These are phyloP conservation scores for Radopholus similis DNA, from an alignment of 1,140 invertebrate species.

Conservation along the genomic window DNA sequence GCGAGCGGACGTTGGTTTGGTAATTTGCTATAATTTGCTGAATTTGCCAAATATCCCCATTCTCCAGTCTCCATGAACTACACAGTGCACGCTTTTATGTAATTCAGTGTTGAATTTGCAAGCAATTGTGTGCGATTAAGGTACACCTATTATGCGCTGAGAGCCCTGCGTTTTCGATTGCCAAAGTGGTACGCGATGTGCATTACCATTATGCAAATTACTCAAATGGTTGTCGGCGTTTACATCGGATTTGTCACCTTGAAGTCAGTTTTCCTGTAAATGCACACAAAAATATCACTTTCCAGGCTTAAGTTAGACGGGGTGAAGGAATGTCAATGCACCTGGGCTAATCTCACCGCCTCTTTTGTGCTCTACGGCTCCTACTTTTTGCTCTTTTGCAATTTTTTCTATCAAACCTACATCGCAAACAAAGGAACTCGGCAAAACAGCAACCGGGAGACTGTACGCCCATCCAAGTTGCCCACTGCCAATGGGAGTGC, in stretches of 20 bases:
- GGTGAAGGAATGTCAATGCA: constrained; percentile 74
- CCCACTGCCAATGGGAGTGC: no score
- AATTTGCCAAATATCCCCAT: background rate
- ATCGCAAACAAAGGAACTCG: constrained; percentile 59
- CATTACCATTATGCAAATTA: constrained; percentile 83
- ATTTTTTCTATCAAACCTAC: constrained; percentile 65
- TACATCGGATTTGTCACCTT: constrained; percentile 76
- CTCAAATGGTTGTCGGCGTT: constrained; percentile 91
- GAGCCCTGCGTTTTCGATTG: constrained; percentile 74
- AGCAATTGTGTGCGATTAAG: constrained; percentile 71
- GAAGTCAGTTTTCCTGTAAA: background rate
- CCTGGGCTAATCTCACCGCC: constrained; percentile 80
- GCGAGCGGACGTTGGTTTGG: constrained; percentile 91
- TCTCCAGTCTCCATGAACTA: constrained; percentile 86
- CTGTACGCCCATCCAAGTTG: no score
- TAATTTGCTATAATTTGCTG: background rate
- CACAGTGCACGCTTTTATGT: constrained; percentile 67
- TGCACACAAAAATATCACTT: constrained; percentile 53
- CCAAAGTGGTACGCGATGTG: constrained; percentile 79
- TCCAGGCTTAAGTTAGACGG: constrained; percentile 62
- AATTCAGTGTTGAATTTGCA: background rate
- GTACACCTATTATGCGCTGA: constrained; percentile 96
- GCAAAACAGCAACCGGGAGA: background rate
- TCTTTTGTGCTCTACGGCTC: constrained; percentile 86
- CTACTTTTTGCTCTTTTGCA: constrained; percentile 64